Conservation (phyloP, 1,140 invertebrate species). For the Drosophila bipectinata region DNA sequence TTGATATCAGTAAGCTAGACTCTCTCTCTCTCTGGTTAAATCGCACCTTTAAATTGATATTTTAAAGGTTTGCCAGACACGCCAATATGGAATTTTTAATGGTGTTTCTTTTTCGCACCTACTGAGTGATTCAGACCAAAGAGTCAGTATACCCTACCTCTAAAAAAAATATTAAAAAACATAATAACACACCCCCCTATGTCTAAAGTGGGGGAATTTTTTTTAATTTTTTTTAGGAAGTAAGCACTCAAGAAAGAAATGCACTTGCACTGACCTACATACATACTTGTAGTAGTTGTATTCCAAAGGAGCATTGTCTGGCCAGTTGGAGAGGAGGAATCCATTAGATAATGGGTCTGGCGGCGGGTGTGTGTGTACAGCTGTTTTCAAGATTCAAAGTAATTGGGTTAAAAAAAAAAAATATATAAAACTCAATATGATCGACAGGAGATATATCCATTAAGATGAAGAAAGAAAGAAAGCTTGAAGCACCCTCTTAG, state of each 20-base stretch:
- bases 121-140: conserved; percentile 28
- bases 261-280: conserved; percentile 27
- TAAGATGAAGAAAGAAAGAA: conserved; percentile 6
- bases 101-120: conserved; percentile 28
- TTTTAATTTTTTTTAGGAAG: background rate
- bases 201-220: background rate
- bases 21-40: background rate
- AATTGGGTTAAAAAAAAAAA: background rate
- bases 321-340: conserved; percentile 3
- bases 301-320: conserved; percentile 15
- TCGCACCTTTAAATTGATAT: conserved; percentile 7
- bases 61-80: conserved; percentile 6
- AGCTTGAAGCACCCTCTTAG: background rate
- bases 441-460: conserved; percentile 5
- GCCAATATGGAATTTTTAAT: conserved; percentile 35
- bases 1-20: background rate
- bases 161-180: background rate
- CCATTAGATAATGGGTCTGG: conserved; percentile 24
- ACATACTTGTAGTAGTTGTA: no score
- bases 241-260: conserved; percentile 7
- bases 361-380: conserved; percentile 9
- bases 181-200: background rate
- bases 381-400: background rate
- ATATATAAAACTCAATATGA: background rate
- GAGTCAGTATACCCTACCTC: background rate